Conservation (phyloP, 23 tunicate species). For the Phallusia fumigata region DNA sequence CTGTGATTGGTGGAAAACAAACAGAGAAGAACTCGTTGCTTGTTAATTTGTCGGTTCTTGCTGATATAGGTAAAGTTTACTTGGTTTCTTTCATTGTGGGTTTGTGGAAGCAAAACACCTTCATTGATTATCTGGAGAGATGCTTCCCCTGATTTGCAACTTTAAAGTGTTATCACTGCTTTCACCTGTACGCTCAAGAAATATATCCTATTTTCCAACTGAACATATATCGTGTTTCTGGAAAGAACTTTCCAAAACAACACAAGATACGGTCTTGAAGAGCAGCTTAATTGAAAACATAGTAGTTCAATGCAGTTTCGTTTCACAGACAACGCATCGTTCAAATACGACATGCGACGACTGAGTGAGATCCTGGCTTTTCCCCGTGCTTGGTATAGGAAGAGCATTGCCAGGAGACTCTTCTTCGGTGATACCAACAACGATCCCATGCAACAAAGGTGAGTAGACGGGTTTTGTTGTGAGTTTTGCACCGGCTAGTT, state of each 20-base stretch:
- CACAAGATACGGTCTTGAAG: too few species aligned
- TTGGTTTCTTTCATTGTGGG: too few species aligned
- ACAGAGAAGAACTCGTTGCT: slow-evolving; percentile 13
- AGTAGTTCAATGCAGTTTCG: background rate
- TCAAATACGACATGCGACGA: slow-evolving; percentile 94
- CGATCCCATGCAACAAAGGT: background rate
- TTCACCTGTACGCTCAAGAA: too few species aligned
- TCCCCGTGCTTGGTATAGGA: slow-evolving; percentile 92
- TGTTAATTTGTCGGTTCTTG: slow-evolving; percentile 40
- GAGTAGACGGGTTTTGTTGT: background rate
- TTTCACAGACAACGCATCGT: slow-evolving; percentile 79
- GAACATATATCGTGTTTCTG: too few species aligned
- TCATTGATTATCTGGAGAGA: too few species aligned
- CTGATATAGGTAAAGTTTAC: slow-evolving; percentile 49
- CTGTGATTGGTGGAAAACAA: slow-evolving; percentile 15
- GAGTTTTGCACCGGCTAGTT: too few species aligned
- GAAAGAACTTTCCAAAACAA: too few species aligned
- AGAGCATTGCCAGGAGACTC: slow-evolving; percentile 87
- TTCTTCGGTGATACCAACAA: slow-evolving; percentile 76
- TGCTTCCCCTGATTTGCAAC: too few species aligned
- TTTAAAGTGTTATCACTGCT: too few species aligned
- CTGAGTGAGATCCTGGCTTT: slow-evolving; percentile 86
- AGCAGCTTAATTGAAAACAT: too few species aligned
- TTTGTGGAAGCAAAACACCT: too few species aligned
- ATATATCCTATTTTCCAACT: too few species aligned